phyloP scores from a whole-genome alignment of 2,888 invertebrate species.

The Platypus cylindrus region DNA sequence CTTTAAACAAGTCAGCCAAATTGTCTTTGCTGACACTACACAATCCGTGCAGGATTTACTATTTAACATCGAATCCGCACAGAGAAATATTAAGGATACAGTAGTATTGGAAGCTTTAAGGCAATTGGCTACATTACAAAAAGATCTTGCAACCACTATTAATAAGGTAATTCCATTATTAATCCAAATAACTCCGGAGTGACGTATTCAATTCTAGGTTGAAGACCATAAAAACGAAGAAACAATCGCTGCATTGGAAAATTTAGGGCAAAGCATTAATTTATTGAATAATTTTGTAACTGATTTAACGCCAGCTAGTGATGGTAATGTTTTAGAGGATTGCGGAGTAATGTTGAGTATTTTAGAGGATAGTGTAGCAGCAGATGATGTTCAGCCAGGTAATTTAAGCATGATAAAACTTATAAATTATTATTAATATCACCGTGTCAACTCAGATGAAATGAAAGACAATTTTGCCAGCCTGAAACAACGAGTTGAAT shows the following conservation, averaged over 20 bases:
- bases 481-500: slow-evolving; percentile 12
- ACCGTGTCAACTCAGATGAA: too few species aligned
- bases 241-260: slow-evolving; percentile 36
- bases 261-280: slow-evolving; percentile 40
- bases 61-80: slow-evolving; percentile 30
- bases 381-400: slow-evolving; percentile 5
- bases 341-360: slow-evolving; percentile 28
- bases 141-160: slow-evolving; percentile 28
- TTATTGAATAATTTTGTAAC: slow-evolving; percentile 29
- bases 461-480: slow-evolving; percentile 1
- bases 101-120: slow-evolving; percentile 28
- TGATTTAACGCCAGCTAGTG: slow-evolving; percentile 23
- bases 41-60: slow-evolving; percentile 30
- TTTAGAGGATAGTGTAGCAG: slow-evolving; percentile 20
- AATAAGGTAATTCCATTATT: slow-evolving; percentile 25
- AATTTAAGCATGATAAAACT: too few species aligned
- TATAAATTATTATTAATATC: too few species aligned
- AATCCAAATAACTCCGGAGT: too few species aligned
- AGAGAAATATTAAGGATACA: slow-evolving; percentile 25
- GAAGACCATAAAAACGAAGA: slow-evolving; percentile 19
- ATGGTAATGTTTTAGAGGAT: slow-evolving; percentile 27
- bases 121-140: slow-evolving; percentile 30
- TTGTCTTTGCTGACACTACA: slow-evolving; percentile 30
- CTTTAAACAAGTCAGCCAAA: slow-evolving; percentile 31
- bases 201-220: too few species aligned